phyloP scores from a whole-genome alignment of 2,888 invertebrate genomes.

The Disparrhopalites patrizii region DNA sequence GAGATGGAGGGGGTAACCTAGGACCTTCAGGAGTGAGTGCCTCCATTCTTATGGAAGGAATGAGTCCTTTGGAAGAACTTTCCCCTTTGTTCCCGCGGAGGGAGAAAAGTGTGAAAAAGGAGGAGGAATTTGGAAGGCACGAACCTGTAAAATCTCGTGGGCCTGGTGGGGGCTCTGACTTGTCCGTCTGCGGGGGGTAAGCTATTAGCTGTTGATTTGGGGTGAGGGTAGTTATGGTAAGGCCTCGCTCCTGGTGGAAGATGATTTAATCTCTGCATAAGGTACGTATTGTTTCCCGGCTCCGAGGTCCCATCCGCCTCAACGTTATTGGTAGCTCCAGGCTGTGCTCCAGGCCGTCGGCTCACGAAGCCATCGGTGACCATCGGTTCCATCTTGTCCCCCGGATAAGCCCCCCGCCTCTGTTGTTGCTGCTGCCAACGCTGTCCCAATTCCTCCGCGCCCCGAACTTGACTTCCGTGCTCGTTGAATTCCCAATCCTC shows the following conservation, averaged over 20 bases:
- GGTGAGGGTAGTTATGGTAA: slow-evolving; percentile 12
- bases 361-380: slow-evolving; percentile 26
- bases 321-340: background rate
- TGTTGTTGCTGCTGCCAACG: slow-evolving; percentile 35
- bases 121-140: no score
- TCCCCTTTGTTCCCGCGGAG: no score
- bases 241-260: slow-evolving; percentile 25
- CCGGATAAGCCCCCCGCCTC: background rate
- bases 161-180: slow-evolving; percentile 21
- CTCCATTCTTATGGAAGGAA: no score
- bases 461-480: slow-evolving; percentile 23
- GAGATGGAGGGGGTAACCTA: no score
- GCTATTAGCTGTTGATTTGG: slow-evolving; percentile 19
- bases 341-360: slow-evolving; percentile 8
- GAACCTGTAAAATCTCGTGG: slow-evolving; percentile 25
- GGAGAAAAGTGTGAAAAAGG: no score
- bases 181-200: slow-evolving; percentile 23
- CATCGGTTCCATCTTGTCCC: background rate
- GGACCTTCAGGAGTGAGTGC: no score
- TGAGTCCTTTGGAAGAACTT: no score
- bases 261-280: slow-evolving; percentile 29
- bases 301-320: slow-evolving; percentile 20
- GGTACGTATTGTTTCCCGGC: slow-evolving; percentile 27
- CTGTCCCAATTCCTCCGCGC: slow-evolving; percentile 40
- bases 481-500: slow-evolving; percentile 47